phyloP scores from a whole-genome alignment of 2,113 vertebrate species.

The Lates calcarifer region DNA sequence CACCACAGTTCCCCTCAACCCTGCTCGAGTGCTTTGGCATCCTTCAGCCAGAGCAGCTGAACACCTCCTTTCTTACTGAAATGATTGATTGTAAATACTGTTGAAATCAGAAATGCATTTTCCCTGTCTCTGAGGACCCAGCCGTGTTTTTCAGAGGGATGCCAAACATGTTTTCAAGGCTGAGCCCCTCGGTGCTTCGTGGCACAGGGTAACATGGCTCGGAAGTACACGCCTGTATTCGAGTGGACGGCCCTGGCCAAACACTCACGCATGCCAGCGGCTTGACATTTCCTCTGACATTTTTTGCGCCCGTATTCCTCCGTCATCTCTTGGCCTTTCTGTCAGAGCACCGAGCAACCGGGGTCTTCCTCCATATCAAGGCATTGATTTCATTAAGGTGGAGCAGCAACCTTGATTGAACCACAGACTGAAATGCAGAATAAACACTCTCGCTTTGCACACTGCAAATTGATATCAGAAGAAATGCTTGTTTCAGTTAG shows the following conservation, averaged over 20 bases:
- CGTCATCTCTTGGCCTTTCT: conserved; percentile 64
- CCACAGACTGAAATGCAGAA: conserved; percentile 10
- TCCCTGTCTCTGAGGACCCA: neutral
- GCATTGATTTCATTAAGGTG: conserved; percentile 41
- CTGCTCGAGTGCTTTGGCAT: neutral
- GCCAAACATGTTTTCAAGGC: conserved; percentile 26
- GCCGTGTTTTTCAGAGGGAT: neutral
- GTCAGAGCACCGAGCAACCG: conserved; percentile 35
- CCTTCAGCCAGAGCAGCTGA: neutral
- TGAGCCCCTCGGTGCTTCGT: neutral
- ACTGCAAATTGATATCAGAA: conserved; percentile 13
- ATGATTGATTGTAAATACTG: neutral
- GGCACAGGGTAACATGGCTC: neutral
- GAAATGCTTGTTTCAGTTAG: conserved; percentile 33
- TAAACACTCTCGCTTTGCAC: neutral
- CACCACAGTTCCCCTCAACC: neutral
- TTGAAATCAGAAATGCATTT: conserved; percentile 8
- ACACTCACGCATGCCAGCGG: conserved; percentile 35
- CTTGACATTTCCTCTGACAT: conserved; percentile 80
- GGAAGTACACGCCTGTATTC: neutral
- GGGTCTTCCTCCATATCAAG: conserved; percentile 16
- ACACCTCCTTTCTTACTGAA: neutral
- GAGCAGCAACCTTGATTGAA: conserved; percentile 40
- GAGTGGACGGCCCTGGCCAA: conserved; percentile 1
- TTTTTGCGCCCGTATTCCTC: conserved; percentile 54